Evolutionary conservation across 2,888 invertebrate genomes (phyloP).

Genomic region (Scrobipalpa atriplicella): DNA sequence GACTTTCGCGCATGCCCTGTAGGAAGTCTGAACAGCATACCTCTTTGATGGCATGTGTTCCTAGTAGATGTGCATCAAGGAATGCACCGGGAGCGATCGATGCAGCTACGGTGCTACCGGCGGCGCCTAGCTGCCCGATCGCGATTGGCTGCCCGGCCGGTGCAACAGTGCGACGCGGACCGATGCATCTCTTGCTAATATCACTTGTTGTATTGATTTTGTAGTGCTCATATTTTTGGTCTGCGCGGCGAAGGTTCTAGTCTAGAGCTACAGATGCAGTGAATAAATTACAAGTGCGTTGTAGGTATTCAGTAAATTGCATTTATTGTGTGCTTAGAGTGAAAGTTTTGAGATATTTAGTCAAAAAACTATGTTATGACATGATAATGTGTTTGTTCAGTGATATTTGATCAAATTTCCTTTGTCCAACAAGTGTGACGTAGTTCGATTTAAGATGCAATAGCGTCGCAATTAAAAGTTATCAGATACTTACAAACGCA

Average conservation of each 20-base stretch:
- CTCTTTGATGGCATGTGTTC: constrained; percentile 9
- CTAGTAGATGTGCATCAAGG: constrained; percentile 23
- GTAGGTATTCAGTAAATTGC: too few relatives aligned
- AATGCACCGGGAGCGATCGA: constrained; percentile 20
- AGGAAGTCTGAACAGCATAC: not conserved
- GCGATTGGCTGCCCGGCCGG: not conserved
- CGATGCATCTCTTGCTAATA: not conserved
- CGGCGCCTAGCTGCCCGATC: not conserved
- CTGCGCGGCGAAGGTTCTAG: not conserved
- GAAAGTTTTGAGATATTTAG: too few relatives aligned
- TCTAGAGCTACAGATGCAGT: not conserved
- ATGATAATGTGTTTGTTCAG: too few relatives aligned
- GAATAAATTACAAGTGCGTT: not conserved
- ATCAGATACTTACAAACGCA: too few relatives aligned
- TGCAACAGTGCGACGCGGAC: constrained; percentile 6
- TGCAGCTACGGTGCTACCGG: constrained; percentile 1
- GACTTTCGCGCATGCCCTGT: constrained; percentile 22
- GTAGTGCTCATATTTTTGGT: constrained; percentile 2
- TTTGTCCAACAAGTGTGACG: too few relatives aligned
- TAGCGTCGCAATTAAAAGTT: too few relatives aligned
- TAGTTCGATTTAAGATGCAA: too few relatives aligned
- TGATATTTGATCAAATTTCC: too few relatives aligned
- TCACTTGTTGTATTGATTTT: not conserved
- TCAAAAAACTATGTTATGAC: too few relatives aligned
- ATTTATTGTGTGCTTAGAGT: too few relatives aligned